Evolutionary conservation across 2,888 invertebrate genomes (phyloP), one percentile per base, ranked within the genome.

Genomic region (Holacanthella duospinosa): DNA sequence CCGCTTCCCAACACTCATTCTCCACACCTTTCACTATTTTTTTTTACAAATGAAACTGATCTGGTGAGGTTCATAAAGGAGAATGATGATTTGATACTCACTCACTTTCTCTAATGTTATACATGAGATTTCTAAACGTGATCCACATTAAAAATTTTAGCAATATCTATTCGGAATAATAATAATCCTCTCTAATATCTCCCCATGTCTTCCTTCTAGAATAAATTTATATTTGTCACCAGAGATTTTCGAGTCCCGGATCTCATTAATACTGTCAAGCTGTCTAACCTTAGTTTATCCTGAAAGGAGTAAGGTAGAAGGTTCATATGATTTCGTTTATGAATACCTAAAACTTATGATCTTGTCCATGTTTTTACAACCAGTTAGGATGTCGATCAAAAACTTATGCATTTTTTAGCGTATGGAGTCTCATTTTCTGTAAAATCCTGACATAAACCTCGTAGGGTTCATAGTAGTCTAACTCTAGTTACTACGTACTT

Each of bases 41-140:
- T 48, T 48, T 48, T 21, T 21, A 9, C n/a, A 48, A 48, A 48
- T 48, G 48, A 21, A 48, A 48, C 12, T 48, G 48, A 48, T 48
- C 19, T 48, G 21, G 48, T 16, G 48, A n/a, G 21, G 36, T 9
- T 6, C 36, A 6, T 36, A 6, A 36, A 48, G 4, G 48, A 48
- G 48, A 21, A 48, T 48, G 48, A 48, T 21, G 21, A 48, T 9
- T 16, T 21, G 48, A 48, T 48, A 21, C 48, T 21, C 48, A 21
- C n/a, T 48, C 19, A 64, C 64, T 64, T 63, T 65, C 64, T 65
- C 64, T 69, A 69, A 69, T 69, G 67, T 69, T 69, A 67, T 69
- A 69, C 69, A 69, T 68, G 69, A 66, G 67, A 69, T 69, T 69
- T 69, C 66, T 64, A 67, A 66, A 69, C 69, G 69, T 69, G 69